Evolutionary conservation across 2,113 vertebrate genomes (phyloP).

Genomic region (Hucho hucho): DNA sequence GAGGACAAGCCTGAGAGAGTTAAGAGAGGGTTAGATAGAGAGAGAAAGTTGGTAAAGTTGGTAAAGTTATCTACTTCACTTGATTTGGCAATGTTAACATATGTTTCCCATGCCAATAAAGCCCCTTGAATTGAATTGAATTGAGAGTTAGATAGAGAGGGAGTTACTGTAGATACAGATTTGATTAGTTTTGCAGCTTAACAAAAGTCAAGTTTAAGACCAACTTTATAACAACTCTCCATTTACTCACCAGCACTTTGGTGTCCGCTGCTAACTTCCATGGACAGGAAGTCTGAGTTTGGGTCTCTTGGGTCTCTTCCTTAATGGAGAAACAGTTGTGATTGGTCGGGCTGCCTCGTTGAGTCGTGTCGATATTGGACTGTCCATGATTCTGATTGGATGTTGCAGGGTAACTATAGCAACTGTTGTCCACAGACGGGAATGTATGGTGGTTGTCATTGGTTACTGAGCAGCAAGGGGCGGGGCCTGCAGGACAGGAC

Average conservation of each 20-base stretch:
- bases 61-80: no score
- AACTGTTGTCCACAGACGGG: slow-evolving; percentile 61
- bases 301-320: slow-evolving; percentile 35
- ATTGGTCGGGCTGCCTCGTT: slow-evolving; percentile 39
- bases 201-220: no score
- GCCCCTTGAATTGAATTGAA: no score
- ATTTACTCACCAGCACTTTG: slow-evolving; percentile 74
- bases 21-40: slow-evolving; percentile 5
- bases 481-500: slow-evolving; percentile 38
- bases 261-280: slow-evolving; percentile 69
- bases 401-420: slow-evolving; percentile 49
- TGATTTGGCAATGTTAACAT: no score
- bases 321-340: slow-evolving; percentile 33
- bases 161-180: not conserved
- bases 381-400: slow-evolving; percentile 63
- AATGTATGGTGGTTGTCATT: slow-evolving; percentile 60
- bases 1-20: slow-evolving; percentile 72
- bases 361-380: slow-evolving; percentile 27
- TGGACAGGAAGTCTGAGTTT: slow-evolving; percentile 63
- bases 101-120: no score
- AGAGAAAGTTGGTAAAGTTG: not conserved
- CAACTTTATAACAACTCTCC: no score
- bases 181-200: not conserved
- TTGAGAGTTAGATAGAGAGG: slow-evolving; percentile 8
- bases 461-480: slow-evolving; percentile 43